Evolutionary conservation across 2,113 vertebrate species (phyloP).

Genomic region (Bungarus multicinctus): DNA sequence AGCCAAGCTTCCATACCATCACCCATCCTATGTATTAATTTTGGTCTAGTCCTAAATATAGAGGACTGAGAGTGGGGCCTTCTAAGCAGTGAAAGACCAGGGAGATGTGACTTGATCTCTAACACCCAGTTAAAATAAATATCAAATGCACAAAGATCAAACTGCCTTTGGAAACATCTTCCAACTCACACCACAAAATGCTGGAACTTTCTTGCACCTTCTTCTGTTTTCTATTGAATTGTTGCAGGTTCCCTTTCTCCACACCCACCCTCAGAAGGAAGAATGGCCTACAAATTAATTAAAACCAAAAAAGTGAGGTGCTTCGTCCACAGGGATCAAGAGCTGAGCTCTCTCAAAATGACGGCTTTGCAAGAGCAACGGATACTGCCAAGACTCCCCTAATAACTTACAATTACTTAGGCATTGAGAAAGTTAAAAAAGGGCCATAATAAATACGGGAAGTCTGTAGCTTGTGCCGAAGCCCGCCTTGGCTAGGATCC

Average conservation of each 20-base stretch:
- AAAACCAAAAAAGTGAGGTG: not conserved
- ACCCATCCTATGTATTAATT: not conserved
- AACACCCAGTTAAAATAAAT: not conserved
- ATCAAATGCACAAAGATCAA: not conserved
- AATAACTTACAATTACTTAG: not conserved
- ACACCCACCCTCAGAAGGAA: not conserved
- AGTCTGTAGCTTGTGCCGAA: not conserved
- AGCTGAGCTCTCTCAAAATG: not conserved
- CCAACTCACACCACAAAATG: not conserved
- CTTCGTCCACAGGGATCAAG: not conserved
- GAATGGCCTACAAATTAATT: not conserved
- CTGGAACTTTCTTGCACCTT: not conserved
- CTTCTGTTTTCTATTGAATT: not conserved
- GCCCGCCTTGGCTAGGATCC: not conserved
- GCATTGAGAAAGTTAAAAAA: not conserved
- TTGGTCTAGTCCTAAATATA: not conserved
- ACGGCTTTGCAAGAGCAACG: not conserved
- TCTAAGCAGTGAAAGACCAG: not conserved
- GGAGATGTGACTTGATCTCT: not conserved
- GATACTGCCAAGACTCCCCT: not conserved
- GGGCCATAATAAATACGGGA: not conserved
- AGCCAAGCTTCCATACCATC: not conserved
- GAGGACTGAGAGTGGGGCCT: not conserved
- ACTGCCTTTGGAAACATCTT: not conserved
- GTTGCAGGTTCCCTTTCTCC: not conserved